A percentile compares a stretch with the other conserved stretches of the same genome.
phyloP scores from a whole-genome alignment of 2,113 vertebrate genomes.

The Protobothrops mucrosquamatus region DNA sequence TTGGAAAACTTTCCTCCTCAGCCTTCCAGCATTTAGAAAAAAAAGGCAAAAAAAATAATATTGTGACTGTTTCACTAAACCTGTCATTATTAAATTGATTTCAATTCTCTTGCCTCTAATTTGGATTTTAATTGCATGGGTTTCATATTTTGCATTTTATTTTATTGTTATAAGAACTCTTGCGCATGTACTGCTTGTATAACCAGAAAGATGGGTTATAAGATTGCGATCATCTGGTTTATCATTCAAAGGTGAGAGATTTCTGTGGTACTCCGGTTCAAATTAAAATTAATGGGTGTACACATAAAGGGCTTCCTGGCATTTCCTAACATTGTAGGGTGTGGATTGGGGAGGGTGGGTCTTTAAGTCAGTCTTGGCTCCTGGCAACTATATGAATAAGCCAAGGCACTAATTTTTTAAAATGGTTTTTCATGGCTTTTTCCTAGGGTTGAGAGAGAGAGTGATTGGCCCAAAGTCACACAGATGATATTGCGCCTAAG shows the following conservation, averaged over 20 bases:
- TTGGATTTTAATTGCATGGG: background rate
- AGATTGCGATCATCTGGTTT: background rate
- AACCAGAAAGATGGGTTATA: background rate
- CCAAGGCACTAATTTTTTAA: background rate
- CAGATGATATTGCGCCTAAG: background rate
- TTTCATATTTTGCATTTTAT: background rate
- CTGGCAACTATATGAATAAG: background rate
- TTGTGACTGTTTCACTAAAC: background rate
- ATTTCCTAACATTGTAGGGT: background rate
- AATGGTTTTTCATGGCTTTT: background rate
- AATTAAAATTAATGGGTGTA: background rate
- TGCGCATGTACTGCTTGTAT: background rate
- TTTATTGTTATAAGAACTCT: background rate
- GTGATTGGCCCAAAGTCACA: background rate
- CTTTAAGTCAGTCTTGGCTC: background rate
- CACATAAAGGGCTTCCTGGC: background rate
- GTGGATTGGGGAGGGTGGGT: background rate
- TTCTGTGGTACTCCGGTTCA: background rate
- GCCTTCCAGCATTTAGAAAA: background rate
- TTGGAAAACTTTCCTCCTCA: background rate
- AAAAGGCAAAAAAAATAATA: background rate
- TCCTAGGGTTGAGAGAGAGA: background rate
- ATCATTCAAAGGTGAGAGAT: background rate
- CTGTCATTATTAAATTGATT: background rate
- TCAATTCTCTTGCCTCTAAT: background rate